Base-by-base conservation (phyloP, 2,797 vertebrate species). In the Nannoperca australis region DNA sequence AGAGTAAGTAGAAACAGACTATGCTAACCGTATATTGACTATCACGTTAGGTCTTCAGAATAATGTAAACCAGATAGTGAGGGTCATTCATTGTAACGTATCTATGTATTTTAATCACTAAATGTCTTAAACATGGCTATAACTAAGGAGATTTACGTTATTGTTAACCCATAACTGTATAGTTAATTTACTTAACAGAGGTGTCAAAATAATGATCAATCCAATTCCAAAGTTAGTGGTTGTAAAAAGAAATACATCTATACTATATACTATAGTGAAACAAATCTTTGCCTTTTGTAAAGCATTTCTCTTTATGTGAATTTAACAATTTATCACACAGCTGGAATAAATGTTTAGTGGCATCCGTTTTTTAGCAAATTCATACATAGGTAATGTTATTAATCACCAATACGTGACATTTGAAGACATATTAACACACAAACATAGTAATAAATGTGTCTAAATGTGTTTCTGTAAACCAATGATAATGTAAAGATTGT, bases 1-100 rank as follows among this genome's bases (percentile, higher is more conserved):
- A 47, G 4, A 47, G 88, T 88, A 47, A 90, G 89, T 77, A 47
- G 17, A 40, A 34, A 30, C 36, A 1, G 24, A 59, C 60, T 10
- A 54, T 68, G 3, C 6, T 34, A 22, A 34, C 8, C 0, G 8
- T 62, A 0, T 44, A 1, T 38, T 7, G 7, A 17, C 12, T 6
- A 4, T 40, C 17, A 24, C 8, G 20, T 44, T 47, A 11, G 2
- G 3, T 71, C 11, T 22, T 4, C 34, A 45, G 13, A 36, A 10
- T 18, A n/a, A 6, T 40, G 5, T 27, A 10, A 13, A 62, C 3
- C 11, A 20, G 7, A 7, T 45, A 2, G 4, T 6, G 1, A 15
- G 20, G 27, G 51, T 32, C 0, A 5, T 27, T 18, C 14, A 10
- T 58, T 42, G 13, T 20, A 58, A 56, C 45, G n/a, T 7, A n/a